Conservation (phyloP, 2,113 vertebrate genomes). For the Lonchura striata region DNA sequence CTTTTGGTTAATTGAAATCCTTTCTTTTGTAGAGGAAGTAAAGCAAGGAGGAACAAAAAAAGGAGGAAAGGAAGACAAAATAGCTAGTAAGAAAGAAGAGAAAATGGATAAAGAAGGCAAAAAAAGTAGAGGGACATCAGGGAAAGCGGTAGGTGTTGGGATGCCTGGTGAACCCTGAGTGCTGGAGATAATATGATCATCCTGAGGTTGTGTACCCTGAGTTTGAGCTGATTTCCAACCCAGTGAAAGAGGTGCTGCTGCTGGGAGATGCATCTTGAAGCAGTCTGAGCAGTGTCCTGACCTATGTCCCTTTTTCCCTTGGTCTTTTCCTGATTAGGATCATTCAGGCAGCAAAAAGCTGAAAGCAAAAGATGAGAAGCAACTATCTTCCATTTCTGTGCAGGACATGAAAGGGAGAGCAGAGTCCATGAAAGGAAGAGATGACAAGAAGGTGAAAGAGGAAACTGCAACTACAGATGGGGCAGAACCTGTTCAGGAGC, state of each 20-base stretch:
- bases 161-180: background rate
- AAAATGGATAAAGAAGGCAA: slow-evolving; percentile 75
- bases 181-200: background rate
- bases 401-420: background rate
- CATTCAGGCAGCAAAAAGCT: slow-evolving; percentile 58
- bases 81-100: slow-evolving; percentile 56
- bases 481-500: background rate
- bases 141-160: slow-evolving; percentile 54
- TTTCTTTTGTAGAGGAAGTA: slow-evolving; percentile 2
- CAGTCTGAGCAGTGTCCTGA: background rate
- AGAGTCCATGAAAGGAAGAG: slow-evolving; percentile 16
- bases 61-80: slow-evolving; percentile 68
- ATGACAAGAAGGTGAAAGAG: slow-evolving; percentile 57
- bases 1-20: background rate
- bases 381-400: background rate
- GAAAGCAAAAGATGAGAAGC: slow-evolving; percentile 71
- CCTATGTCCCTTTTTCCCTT: background rate
- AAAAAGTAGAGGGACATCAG: slow-evolving; percentile 54
- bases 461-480: background rate
- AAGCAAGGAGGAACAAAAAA: slow-evolving; percentile 1
- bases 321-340: slow-evolving; percentile 57
- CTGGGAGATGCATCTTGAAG: background rate
- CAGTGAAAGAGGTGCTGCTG: background rate
- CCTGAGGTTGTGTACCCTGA: background rate
- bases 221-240: background rate